phyloP scores from a whole-genome alignment of 1,140 invertebrate genomes.

The Brachionus manjavacas region DNA sequence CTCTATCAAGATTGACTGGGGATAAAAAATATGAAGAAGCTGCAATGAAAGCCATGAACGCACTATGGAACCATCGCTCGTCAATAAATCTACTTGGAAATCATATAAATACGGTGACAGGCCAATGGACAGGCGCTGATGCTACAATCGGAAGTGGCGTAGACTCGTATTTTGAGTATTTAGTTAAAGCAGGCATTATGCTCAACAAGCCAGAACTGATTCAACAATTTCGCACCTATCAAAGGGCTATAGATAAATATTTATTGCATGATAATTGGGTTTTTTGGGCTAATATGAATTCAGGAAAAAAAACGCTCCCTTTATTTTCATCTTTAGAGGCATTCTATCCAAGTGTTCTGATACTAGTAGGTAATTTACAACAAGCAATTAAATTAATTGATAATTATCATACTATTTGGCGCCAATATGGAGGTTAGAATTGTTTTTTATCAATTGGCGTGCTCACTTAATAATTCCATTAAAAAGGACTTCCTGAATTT shows the following conservation, averaged over 20 bases:
- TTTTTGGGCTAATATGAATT: constrained; percentile 89
- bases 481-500: constrained; percentile 35
- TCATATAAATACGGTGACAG: constrained; percentile 88
- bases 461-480: background rate
- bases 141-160: constrained; percentile 84
- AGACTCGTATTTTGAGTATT: constrained; percentile 97
- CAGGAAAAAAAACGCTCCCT: constrained; percentile 86
- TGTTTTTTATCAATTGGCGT: background rate
- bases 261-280: constrained; percentile 77
- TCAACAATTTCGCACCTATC: constrained; percentile 62
- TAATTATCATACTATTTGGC: constrained; percentile 34
- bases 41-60: constrained; percentile 81
- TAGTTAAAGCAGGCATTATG: constrained; percentile 82
- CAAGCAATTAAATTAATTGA: constrained; percentile 2
- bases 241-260: constrained; percentile 74
- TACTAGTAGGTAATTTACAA: constrained; percentile 51
- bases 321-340: constrained; percentile 96
- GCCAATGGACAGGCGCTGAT: constrained; percentile 93
- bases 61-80: constrained; percentile 71
- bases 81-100: constrained; percentile 66
- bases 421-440: constrained; percentile 1
- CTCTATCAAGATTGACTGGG: constrained; percentile 85
- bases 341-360: constrained; percentile 93
- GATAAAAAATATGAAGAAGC: constrained; percentile 82
- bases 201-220: constrained; percentile 75